Conservation (phyloP, 2,113 vertebrate species). For the mouse (Mus musculus) region GRCm39 chr14:73661501-73662000, state of each 20-base stretch:
- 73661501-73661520: background rate
- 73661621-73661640: constrained; percentile 7
- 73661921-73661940: too few species aligned
- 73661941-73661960: background rate
- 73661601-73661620: background rate
- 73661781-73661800: background rate
- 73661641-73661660: background rate
- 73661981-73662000: constrained; percentile 8
- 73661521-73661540: constrained; percentile 42
- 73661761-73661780: background rate
- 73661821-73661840: background rate
- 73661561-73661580: background rate
- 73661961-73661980: background rate
- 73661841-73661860: background rate
- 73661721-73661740: background rate
- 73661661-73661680: background rate
- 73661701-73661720: background rate
- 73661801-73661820: background rate
- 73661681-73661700: background rate
- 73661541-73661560: background rate
- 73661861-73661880: background rate
- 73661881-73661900: background rate
- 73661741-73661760: background rate
- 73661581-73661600: background rate
- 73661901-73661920: background rate